Evolutionary conservation across 1,140 invertebrate genomes (phyloP), one percentile per base, ranked within the genome.

Genomic region (Anthonomus grandis): DNA sequence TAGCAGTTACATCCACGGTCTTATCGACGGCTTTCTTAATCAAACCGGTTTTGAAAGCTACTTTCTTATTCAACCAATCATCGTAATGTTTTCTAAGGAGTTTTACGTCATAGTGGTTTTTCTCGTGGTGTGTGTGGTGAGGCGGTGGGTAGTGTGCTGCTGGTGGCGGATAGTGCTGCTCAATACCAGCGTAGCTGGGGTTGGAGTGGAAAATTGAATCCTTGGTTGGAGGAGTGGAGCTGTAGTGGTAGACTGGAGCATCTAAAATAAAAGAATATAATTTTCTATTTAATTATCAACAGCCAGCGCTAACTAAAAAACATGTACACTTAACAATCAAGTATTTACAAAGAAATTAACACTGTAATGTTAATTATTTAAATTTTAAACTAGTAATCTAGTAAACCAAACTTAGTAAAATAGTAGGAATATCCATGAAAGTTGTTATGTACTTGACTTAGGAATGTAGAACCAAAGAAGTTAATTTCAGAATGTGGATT

Each of bases 1-100:
- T 37, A 4, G 52, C 52, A 10, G 52, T 55, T 8, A 55, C 42
- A 46, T 55, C 52, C 6, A 55, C 38, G 17, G 42, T 55, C 18
- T 45, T 55, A 24, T 46, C 27, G 6, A 55, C 42, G 2, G 41
- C 42, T 25, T 54, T 55, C 9, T 55, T 18, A 2, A 55, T 15
- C n/a, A 55, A 10, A 17, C 24, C 27, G 12, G 23, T 53, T 13
- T 55, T 55, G 3, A 31, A 12, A 10, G 9, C 12, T 4, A 38
- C 19, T 10, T 55, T 45, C 12, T 55, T 55, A 6, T 55, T 31
- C 8, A 55, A 4, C 2, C 12, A 38, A 34, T 41, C 31, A 12
- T 55, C 21, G 34, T 55, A 55, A 8, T 45, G 17, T 36, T 53
- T 53, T 12, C 51, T 24, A 9, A 53, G 17, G 6, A 45, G n/a